Evolutionary conservation across 1,140 invertebrate species (phyloP).

Genomic region (Lepidurus packardi): DNA sequence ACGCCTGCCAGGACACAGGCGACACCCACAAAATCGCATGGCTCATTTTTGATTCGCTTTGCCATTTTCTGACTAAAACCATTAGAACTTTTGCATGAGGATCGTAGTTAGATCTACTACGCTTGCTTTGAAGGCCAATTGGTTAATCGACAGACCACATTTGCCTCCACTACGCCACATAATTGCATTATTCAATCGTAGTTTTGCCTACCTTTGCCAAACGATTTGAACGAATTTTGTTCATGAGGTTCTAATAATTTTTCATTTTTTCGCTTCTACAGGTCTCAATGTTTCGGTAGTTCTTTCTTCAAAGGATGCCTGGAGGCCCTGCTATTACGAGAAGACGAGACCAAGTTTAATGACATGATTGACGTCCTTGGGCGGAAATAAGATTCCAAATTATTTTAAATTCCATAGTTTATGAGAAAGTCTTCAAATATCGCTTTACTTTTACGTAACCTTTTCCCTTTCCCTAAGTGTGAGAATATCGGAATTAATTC

Average conservation of each 20-base stretch:
- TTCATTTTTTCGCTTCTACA: conserved; percentile 41
- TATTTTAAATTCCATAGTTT: too few relatives aligned
- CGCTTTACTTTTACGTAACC: too few relatives aligned
- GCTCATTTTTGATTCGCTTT: background rate
- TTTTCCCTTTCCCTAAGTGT: too few relatives aligned
- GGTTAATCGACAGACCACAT: background rate
- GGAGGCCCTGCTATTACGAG: conserved; percentile 53
- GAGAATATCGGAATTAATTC: too few relatives aligned
- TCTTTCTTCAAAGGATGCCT: conserved; percentile 59
- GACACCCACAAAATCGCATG: background rate
- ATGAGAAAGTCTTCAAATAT: too few relatives aligned
- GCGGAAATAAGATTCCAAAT: background rate
- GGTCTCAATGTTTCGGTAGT: conserved; percentile 56
- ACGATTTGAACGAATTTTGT: background rate
- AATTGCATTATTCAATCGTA: conserved; percentile 8
- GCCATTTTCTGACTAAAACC: background rate
- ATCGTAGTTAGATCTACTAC: background rate
- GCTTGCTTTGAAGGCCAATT: background rate
- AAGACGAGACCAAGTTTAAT: conserved; percentile 54
- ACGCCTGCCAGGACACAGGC: background rate
- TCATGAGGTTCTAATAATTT: conserved; percentile 12
- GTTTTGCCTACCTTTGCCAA: background rate
- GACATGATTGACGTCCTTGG: conserved; percentile 57
- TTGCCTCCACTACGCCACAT: background rate
- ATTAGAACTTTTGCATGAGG: background rate